These are phyloP conservation scores for Neuroscelio doddi DNA, from an alignment of 2,888 invertebrate species.

Conservation along the genomic window DNA sequence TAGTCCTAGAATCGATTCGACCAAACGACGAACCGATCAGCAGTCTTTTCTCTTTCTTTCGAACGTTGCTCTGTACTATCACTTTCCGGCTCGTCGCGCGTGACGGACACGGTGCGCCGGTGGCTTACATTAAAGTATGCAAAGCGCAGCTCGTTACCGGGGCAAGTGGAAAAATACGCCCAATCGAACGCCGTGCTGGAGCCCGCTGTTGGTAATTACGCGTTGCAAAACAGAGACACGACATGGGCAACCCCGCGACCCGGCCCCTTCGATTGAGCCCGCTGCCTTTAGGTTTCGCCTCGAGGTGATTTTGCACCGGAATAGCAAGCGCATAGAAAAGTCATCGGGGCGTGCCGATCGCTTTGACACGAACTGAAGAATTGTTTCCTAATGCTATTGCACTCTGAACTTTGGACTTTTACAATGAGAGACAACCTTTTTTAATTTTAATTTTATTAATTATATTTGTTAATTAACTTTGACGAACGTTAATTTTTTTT, in stretches of 20 bases:
- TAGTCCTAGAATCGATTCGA: slow-evolving; percentile 36
- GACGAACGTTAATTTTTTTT: too few species aligned
- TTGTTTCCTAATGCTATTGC: neutral
- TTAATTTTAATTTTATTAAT: too few species aligned
- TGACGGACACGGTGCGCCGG: slow-evolving; percentile 52
- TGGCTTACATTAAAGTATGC: slow-evolving; percentile 55
- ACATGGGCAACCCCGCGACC: slow-evolving; percentile 60
- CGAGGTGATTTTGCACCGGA: neutral
- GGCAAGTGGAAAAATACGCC: slow-evolving; percentile 53
- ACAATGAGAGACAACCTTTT: too few species aligned
- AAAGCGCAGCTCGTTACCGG: slow-evolving; percentile 59
- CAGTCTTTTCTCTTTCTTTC: slow-evolving; percentile 16
- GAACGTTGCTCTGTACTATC: slow-evolving; percentile 52
- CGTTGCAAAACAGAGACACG: slow-evolving; percentile 65
- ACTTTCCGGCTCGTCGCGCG: slow-evolving; percentile 61
- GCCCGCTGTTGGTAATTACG: slow-evolving; percentile 60
- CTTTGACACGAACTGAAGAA: neutral
- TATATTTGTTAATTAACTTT: too few species aligned
- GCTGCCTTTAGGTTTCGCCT: neutral
- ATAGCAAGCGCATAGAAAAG: neutral
- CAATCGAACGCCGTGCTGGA: slow-evolving; percentile 43
- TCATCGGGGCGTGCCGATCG: neutral
- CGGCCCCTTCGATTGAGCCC: slow-evolving; percentile 1
- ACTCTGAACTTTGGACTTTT: neutral
- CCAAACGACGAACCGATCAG: slow-evolving; percentile 30